Percentiles rank a stretch among this genome's conserved stretches.
These are phyloP conservation scores for Dreissena rostriformis DNA, from an alignment of 1,140 invertebrate species.

Conservation along the genomic window DNA sequence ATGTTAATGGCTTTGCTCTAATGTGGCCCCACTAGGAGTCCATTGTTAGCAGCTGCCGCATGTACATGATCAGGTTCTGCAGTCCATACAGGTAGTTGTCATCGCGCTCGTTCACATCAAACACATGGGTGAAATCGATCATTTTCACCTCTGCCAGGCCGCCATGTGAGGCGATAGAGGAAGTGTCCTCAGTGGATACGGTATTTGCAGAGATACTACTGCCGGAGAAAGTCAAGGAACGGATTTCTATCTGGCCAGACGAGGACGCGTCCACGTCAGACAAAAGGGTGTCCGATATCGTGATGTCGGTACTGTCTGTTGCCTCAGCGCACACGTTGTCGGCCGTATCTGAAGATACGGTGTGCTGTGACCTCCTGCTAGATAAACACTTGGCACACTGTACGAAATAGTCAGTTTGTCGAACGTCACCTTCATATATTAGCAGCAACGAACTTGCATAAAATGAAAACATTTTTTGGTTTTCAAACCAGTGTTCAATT, in stretches of 20 bases:
- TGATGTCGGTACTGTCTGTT: slow-evolving; percentile 73
- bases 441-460: slow-evolving; percentile 93
- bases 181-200: slow-evolving; percentile 51
- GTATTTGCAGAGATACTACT: slow-evolving; percentile 83
- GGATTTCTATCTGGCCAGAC: slow-evolving; percentile 51
- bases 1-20: no score
- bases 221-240: slow-evolving; percentile 61
- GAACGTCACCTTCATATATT: slow-evolving; percentile 88
- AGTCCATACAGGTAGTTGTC: slow-evolving; percentile 91
- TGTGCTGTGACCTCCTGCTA: slow-evolving; percentile 2
- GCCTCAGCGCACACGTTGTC: slow-evolving; percentile 20
- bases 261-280: slow-evolving; percentile 84
- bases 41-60: slow-evolving; percentile 46
- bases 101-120: slow-evolving; percentile 84
- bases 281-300: slow-evolving; percentile 85
- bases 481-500: slow-evolving; percentile 88
- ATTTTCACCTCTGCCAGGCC: slow-evolving; percentile 84
- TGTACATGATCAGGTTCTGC: slow-evolving; percentile 86
- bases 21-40: not conserved
- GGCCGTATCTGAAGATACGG: slow-evolving; percentile 5
- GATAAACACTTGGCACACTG: slow-evolving; percentile 22
- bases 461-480: slow-evolving; percentile 87
- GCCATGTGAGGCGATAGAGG: slow-evolving; percentile 24
- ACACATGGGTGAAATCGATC: slow-evolving; percentile 96
- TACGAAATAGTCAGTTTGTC: slow-evolving; percentile 9